Evolutionary conservation across 2,113 vertebrate species (phyloP).

Genomic region (Thunnus maccoyii): DNA sequence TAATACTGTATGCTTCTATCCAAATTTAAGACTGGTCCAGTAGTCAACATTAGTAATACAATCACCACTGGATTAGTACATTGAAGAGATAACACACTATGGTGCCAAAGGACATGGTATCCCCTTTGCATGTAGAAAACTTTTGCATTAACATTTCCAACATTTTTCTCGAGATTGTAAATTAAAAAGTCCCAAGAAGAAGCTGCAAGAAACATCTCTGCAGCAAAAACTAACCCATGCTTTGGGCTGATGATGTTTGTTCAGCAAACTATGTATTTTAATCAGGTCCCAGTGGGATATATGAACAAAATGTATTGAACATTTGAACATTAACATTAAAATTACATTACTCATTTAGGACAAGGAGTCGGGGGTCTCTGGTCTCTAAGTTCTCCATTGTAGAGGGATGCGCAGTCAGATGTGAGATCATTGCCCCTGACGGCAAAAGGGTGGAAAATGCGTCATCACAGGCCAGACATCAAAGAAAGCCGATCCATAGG

Average conservation of each 20-base stretch:
- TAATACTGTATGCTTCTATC: background rate
- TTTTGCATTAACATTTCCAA: no score
- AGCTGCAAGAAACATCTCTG: background rate
- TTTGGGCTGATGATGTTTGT: background rate
- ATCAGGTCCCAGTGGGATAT: background rate
- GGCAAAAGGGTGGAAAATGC: constrained; percentile 70
- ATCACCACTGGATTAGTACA: background rate
- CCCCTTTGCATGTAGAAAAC: background rate
- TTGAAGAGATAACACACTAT: background rate
- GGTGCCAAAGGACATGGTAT: background rate
- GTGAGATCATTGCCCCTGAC: constrained; percentile 68
- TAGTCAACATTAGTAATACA: background rate
- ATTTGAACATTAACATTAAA: background rate
- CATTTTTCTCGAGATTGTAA: background rate
- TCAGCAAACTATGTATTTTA: background rate
- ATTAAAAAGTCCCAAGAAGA: background rate
- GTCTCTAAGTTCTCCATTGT: background rate
- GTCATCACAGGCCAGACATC: constrained; percentile 71
- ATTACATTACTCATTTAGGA: background rate
- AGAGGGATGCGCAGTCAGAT: constrained; percentile 63
- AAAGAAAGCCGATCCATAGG: constrained; percentile 60
- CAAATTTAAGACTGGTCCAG: background rate
- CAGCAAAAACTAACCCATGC: background rate
- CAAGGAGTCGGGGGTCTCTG: background rate
- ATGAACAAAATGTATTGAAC: background rate